A percentile compares a stretch with the other conserved stretches of the same genome.
Evolutionary conservation across 2,797 vertebrate species (phyloP).

Genomic region (Ambastaia sidthimunki): DNA sequence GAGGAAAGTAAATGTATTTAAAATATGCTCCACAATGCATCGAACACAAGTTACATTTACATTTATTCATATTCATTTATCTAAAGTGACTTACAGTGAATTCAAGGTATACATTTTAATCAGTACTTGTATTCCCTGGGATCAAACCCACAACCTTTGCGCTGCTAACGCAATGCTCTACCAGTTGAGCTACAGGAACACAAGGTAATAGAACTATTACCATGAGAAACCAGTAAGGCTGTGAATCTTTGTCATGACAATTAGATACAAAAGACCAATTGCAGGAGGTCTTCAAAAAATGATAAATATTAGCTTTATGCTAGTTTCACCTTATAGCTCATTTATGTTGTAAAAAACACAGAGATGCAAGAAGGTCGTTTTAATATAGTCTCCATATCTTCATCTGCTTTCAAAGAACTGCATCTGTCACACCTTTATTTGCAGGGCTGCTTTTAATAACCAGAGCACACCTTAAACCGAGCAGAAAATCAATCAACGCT

Average conservation of each 20-base stretch:
- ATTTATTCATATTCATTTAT: no score
- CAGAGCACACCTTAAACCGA: slow-evolving; percentile 23
- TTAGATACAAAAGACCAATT: slow-evolving; percentile 21
- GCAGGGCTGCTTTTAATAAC: slow-evolving; percentile 16
- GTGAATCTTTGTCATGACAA: slow-evolving; percentile 10
- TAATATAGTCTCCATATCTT: slow-evolving; percentile 8
- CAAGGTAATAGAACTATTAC: no score
- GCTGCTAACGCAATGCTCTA: no score
- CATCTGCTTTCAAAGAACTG: not conserved
- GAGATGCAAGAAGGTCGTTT: slow-evolving; percentile 5
- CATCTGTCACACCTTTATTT: not conserved
- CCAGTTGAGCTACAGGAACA: no score
- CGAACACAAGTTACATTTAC: no score
- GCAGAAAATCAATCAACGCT: slow-evolving; percentile 34
- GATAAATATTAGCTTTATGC: not conserved
- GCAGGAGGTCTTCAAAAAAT: slow-evolving; percentile 2
- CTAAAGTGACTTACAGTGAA: no score
- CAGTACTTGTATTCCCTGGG: no score
- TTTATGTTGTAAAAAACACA: not conserved
- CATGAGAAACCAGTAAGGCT: slow-evolving; percentile 4
- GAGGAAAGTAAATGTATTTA: no score
- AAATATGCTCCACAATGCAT: no score
- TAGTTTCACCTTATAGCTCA: not conserved
- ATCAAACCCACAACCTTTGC: no score
- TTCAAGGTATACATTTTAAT: no score